These are phyloP conservation scores for Pagetopsis macropterus DNA, from an alignment of 2,797 vertebrate species.

Conservation along the genomic window DNA sequence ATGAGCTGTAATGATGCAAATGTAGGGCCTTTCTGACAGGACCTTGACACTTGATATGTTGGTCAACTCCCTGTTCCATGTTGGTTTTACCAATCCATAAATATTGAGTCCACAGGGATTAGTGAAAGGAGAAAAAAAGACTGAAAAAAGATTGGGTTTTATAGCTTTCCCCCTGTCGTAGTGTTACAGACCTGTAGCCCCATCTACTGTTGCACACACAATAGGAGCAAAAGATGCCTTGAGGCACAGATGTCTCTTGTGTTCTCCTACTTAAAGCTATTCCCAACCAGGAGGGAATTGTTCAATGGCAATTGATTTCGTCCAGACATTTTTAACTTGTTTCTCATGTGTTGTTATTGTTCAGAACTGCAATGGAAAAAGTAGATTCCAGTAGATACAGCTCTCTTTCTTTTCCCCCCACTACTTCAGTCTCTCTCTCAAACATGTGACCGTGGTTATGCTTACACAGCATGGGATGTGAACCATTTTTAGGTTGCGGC, in stretches of 20 bases:
- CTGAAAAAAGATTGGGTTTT: conserved; percentile 35
- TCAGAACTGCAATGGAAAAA: conserved; percentile 36
- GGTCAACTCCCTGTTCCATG: conserved; percentile 75
- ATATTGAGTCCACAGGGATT: conserved; percentile 73
- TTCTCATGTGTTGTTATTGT: conserved; percentile 60
- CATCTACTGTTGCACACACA: conserved; percentile 81
- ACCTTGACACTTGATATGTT: conserved; percentile 79
- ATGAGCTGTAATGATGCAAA: conserved; percentile 73
- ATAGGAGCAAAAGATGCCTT: conserved; percentile 49
- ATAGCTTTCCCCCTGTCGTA: conserved; percentile 30
- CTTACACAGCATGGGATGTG: conserved; percentile 77
- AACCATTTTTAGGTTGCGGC: conserved; percentile 80
- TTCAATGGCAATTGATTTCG: conserved; percentile 42
- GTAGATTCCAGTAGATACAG: conserved; percentile 47
- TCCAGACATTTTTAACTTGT: conserved; percentile 33
- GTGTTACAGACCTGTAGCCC: conserved; percentile 74
- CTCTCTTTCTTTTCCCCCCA: conserved; percentile 48
- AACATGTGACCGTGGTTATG: conserved; percentile 77
- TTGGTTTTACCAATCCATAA: conserved; percentile 78
- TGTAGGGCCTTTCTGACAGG: conserved; percentile 79
- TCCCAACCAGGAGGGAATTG: conserved; percentile 39
- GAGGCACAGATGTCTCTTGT: conserved; percentile 59
- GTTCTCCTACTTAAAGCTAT: conserved; percentile 44
- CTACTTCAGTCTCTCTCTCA: conserved; percentile 46
- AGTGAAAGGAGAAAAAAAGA: conserved; percentile 39